Evolutionary conservation across 1,140 invertebrate species (phyloP).

Genomic region (Eueides isabella): DNA sequence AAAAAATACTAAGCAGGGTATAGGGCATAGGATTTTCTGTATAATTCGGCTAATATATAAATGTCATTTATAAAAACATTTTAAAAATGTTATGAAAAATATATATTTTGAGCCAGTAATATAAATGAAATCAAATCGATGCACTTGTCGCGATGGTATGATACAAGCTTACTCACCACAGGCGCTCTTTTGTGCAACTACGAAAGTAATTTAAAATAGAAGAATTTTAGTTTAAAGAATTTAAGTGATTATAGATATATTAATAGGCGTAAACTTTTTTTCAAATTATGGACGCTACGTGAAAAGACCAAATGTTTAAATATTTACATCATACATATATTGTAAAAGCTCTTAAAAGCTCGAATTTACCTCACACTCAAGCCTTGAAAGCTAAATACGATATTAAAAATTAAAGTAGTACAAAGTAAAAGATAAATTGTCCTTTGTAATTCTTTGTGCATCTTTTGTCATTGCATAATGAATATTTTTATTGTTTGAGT

Average conservation of each 20-base stretch:
- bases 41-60: too few relatives aligned
- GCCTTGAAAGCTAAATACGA: background rate
- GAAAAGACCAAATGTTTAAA: background rate
- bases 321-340: background rate
- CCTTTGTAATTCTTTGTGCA: background rate
- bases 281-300: background rate
- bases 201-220: constrained; percentile 23
- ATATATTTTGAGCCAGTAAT: background rate
- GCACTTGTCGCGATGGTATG: background rate
- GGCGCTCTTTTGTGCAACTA: constrained; percentile 13
- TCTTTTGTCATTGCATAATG: background rate
- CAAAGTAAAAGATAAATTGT: background rate
- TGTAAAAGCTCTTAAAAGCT: background rate
- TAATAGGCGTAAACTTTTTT: constrained; percentile 15
- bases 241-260: background rate
- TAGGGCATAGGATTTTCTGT: too few relatives aligned
- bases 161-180: background rate
- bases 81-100: too few relatives aligned
- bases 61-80: too few relatives aligned
- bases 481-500: too few relatives aligned
- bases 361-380: background rate
- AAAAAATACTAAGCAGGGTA: too few relatives aligned
- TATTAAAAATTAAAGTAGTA: background rate
- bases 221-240: constrained; percentile 13
- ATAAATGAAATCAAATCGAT: too few relatives aligned